Conservation (phyloP, 2,888 invertebrate genomes). For the Diadromus collaris region DNA sequence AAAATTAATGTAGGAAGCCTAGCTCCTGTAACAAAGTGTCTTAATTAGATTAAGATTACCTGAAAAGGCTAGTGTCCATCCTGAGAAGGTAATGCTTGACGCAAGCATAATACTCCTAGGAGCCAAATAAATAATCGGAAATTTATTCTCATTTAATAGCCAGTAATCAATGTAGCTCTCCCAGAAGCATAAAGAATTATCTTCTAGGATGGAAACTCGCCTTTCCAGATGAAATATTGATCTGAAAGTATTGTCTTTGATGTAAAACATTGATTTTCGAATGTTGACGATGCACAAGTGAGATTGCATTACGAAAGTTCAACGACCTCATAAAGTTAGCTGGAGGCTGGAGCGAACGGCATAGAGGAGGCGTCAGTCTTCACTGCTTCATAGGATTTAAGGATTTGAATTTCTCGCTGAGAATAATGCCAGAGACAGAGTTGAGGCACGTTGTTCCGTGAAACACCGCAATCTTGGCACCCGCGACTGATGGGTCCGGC, state of each 20-base stretch:
- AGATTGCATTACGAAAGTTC: background rate
- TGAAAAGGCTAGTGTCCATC: no score
- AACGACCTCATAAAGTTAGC: background rate
- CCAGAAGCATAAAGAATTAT: background rate
- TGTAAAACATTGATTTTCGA: background rate
- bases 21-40: no score
- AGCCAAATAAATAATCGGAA: no score
- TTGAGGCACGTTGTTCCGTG: slow-evolving; percentile 37
- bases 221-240: background rate
- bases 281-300: background rate
- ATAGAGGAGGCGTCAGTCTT: slow-evolving; percentile 10
- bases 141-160: no score
- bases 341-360: background rate
- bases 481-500: slow-evolving; percentile 28
- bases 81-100: no score
- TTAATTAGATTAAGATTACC: no score
- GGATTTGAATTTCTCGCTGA: slow-evolving; percentile 31
- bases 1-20: no score
- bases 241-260: background rate
- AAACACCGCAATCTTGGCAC: slow-evolving; percentile 52
- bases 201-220: background rate
- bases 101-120: no score
- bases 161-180: background rate
- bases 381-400: slow-evolving; percentile 17
- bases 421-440: slow-evolving; percentile 33